Base-by-base conservation (phyloP, 2,113 vertebrate genomes). In the Fregata magnificens region DNA sequence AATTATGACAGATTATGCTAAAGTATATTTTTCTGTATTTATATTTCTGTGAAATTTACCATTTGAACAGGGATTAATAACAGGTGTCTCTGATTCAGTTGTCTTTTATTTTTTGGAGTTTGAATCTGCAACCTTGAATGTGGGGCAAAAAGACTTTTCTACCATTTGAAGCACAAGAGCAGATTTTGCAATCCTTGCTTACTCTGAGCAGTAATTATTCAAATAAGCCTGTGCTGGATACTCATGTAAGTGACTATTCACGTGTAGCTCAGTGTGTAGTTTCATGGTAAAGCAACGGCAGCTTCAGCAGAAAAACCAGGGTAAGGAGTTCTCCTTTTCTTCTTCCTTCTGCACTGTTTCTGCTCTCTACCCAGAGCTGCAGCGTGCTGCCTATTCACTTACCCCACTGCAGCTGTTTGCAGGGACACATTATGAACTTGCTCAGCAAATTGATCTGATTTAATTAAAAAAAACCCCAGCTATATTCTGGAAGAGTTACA, bases 131-230 rank as follows among this genome's bases (percentile, higher is more conserved):
- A 3, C 31, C 9, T 59, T 16, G 40, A 16, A 52, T 32, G 21
- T 74, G 45, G 50, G 22, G 10, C 28, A 79, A 72, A 93, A 92
- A 58, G 63, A 5, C 49, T n/a, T 53, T 52, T 47, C n/a, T 65
- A 22, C 32, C 24, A 17, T 21, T 25, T 66, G 65, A 56, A 88
- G 38, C 52, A 55, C 38, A 40, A 10, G 36, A 62, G 45, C 45
- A 7, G 53, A 56, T 93, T 93, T 93, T 90, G 90, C 87, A 97
- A 73, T 81, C 31, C 22, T 59, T 62, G 34, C 66, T 82, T 72
- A 56, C 18, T 7, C n/a, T 38, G 53, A 56, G 40, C 70, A 53
- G 50, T 92, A 90, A 96, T 96, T 97, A 97, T 87, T 94, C 92
- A 93, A 95, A 94, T 95, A 62, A 86, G 50, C n/a, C 53, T 79